Evolutionary conservation across 2,113 vertebrate genomes (phyloP).

Genomic region (Cynocephalus volans): DNA sequence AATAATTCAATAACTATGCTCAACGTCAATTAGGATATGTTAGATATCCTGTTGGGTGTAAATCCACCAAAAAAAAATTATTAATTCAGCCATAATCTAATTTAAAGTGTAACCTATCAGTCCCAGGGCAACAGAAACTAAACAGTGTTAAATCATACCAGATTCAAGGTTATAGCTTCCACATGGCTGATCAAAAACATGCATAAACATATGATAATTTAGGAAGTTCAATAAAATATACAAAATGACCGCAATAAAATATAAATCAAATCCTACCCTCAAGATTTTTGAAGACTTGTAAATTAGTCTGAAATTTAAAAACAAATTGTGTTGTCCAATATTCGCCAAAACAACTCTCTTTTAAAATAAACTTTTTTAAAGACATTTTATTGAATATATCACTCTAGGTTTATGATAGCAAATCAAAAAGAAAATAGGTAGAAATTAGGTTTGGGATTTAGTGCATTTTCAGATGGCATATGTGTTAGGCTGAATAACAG

Average conservation of each 20-base stretch:
- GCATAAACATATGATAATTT: constrained; percentile 66
- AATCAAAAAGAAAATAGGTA: constrained; percentile 15
- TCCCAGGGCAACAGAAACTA: constrained; percentile 76
- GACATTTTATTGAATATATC: neutral
- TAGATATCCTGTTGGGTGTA: neutral
- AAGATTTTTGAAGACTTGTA: constrained; percentile 53
- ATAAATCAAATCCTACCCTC: constrained; percentile 12
- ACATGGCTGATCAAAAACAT: constrained; percentile 77
- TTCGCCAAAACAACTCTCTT: neutral
- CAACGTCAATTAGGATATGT: neutral
- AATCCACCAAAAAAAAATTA: constrained; percentile 46
- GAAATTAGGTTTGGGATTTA: neutral
- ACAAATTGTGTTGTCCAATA: neutral
- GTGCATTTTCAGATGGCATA: neutral
- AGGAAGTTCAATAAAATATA: constrained; percentile 73
- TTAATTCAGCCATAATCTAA: constrained; percentile 77
- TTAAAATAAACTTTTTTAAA: constrained; percentile 62
- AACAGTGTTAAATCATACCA: constrained; percentile 82
- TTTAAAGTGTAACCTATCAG: constrained; percentile 80
- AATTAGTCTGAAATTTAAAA: constrained; percentile 51
- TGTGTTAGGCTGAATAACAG: neutral
- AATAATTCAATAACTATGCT: constrained; percentile 34
- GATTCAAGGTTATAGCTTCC: constrained; percentile 76
- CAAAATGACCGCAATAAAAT: constrained; percentile 49
- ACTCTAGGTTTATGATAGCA: neutral